A percentile compares a stretch with the other conserved stretches of the same genome.
These are phyloP conservation scores for Porites cylindrica DNA, from an alignment of 92 coral and sea anemone species.

Conservation along the genomic window DNA sequence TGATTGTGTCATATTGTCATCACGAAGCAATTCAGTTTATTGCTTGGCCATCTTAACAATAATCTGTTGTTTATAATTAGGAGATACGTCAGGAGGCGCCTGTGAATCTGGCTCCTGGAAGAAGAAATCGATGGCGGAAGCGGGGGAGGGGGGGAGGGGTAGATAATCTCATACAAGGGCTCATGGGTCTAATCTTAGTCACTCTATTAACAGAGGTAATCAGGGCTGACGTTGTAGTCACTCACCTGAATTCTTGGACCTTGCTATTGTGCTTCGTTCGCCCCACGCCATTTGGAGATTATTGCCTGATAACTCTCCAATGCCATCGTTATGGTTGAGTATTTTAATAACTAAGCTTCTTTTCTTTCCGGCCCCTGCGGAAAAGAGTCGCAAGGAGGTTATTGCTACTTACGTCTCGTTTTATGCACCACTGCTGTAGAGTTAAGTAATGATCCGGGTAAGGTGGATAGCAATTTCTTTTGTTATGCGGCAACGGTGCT, in stretches of 20 bases:
- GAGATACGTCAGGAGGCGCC: too few species aligned
- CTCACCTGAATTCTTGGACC: constrained; percentile 18
- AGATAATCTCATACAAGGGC: background rate
- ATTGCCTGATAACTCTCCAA: background rate
- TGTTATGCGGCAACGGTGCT: too few species aligned
- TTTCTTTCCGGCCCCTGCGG: constrained; percentile 16
- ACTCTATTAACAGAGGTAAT: background rate
- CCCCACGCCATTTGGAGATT: background rate
- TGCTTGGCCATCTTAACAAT: too few species aligned
- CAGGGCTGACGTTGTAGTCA: background rate
- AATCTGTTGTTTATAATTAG: too few species aligned
- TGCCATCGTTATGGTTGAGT: background rate
- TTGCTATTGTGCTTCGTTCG: constrained; percentile 25
- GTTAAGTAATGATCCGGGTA: too few species aligned
- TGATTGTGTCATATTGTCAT: too few species aligned
- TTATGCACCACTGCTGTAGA: background rate
- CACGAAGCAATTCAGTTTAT: too few species aligned
- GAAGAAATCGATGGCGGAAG: background rate
- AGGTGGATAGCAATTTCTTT: too few species aligned
- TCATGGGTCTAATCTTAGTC: background rate
- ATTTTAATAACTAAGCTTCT: constrained; percentile 12
- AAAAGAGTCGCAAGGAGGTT: background rate
- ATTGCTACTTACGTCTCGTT: background rate
- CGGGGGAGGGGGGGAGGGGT: background rate
- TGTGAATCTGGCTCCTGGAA: too few species aligned